These are phyloP conservation scores for Masnerella sp. DNA, from an alignment of 2,888 invertebrate species.

Conservation along the genomic window DNA sequence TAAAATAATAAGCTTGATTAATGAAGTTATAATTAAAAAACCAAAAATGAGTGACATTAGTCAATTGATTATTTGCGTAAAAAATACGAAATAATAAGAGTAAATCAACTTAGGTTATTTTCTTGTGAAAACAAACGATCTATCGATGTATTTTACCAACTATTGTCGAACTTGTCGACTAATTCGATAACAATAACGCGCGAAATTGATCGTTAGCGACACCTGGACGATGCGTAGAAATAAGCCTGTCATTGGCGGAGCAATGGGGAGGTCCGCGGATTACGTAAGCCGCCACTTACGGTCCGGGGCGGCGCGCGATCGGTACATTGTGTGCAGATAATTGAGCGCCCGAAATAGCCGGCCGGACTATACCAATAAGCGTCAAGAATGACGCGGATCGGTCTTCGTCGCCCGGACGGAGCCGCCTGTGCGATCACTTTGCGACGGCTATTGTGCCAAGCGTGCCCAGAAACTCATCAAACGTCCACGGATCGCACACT, in stretches of 20 bases:
- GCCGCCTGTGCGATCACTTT: slow-evolving; percentile 44
- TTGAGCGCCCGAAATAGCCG: slow-evolving; percentile 64
- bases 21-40: too few species aligned
- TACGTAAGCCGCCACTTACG: slow-evolving; percentile 66
- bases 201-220: too few species aligned
- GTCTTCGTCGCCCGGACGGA: slow-evolving; percentile 44
- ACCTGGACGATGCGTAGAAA: too few species aligned
- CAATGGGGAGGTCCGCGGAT: slow-evolving; percentile 69
- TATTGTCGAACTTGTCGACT: too few species aligned
- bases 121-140: too few species aligned
- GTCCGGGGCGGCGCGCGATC: slow-evolving; percentile 58
- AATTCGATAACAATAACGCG: too few species aligned
- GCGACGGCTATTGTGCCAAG: slow-evolving; percentile 38
- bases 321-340: slow-evolving; percentile 63
- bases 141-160: too few species aligned
- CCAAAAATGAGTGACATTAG: too few species aligned
- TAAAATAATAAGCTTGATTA: too few species aligned
- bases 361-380: slow-evolving; percentile 52
- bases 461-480: slow-evolving; percentile 31
- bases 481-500: slow-evolving; percentile 24
- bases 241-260: slow-evolving; percentile 73
- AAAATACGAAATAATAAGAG: too few species aligned
- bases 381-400: slow-evolving; percentile 58
- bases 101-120: too few species aligned
- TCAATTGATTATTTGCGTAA: too few species aligned